Base-by-base conservation (phyloP, 2,888 invertebrate species). In the Aplocera efformata region DNA sequence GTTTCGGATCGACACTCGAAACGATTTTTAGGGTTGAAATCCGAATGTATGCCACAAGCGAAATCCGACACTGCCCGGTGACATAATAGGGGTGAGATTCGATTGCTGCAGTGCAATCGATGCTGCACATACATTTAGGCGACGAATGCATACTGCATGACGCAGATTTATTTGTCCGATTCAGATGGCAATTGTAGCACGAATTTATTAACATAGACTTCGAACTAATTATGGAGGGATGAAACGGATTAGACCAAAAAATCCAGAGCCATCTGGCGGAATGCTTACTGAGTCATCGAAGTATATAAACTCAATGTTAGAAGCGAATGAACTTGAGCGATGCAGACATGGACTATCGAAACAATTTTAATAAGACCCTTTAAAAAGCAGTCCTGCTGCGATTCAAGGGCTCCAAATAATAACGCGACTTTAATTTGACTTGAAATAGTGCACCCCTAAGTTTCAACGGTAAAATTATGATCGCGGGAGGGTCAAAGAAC, bases 161-260 rank as follows among this genome's bases (percentile, higher is more conserved):
- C 86, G 73, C 68, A 77, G 83, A 88, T 86, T 86, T 86, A 86
- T 88, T 82, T 78, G 73, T 70, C 67, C 71, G 72, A 79, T 79
- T 81, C 76, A 72, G 80, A 83, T 73, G 72, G 74, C 78, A 76
- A 79, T 79, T 73, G 75, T 68, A 73, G 64, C 65, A 50, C 49
- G 67, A 75, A 78, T 79, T 78, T 79, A 83, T 84, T 79, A 77
- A 71, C 70, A 64, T 66, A 65, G 66, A 66, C 61, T 68, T 52
- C 57, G 63, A 39, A 52, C 77, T 83, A 77, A 84, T 85, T 79
- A 83, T 72, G 67, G 61, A 53, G 69, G 79, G 75, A 75, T 79
- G 53, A 70, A 72, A 67, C 52, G 63, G 75, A 68, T 82, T 67
- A 69, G 53, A 47, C 48, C 55, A 60, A 68, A 68, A 71, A 63